Percentiles rank a stretch among this genome's conserved stretches.
phyloP scores from a whole-genome alignment of 2,888 invertebrate species.

The Amphipyra berbera region DNA sequence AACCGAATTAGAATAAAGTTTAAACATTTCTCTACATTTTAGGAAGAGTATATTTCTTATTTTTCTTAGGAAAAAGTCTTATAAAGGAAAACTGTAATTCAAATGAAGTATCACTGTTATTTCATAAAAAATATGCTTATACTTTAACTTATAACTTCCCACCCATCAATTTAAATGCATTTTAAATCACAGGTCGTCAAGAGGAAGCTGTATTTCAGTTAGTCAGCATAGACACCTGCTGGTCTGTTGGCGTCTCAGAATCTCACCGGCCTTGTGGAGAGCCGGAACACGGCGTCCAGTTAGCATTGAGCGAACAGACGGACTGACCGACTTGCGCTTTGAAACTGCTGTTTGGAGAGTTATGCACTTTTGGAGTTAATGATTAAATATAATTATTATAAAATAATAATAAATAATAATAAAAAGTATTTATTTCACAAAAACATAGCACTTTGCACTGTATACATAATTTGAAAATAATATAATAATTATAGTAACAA shows the following conservation, averaged over 20 bases:
- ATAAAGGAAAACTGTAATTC: no score
- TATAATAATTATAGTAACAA: background rate
- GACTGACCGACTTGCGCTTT: slow-evolving; percentile 16
- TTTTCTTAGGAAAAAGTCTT: no score
- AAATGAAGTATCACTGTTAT: no score
- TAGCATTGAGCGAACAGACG: slow-evolving; percentile 57
- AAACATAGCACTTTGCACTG: no score
- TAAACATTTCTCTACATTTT: no score
- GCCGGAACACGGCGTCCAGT: slow-evolving; percentile 59
- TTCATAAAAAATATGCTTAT: no score
- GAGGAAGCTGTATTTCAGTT: slow-evolving; percentile 29
- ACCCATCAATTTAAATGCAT: background rate
- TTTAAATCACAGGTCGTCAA: slow-evolving; percentile 32
- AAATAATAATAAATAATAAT: no score
- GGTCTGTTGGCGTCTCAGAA: slow-evolving; percentile 28
- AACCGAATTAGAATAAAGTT: no score
- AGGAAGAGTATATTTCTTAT: no score
- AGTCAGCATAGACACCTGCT: slow-evolving; percentile 63
- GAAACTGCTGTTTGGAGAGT: slow-evolving; percentile 2
- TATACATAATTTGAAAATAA: no score
- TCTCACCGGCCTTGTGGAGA: slow-evolving; percentile 53
- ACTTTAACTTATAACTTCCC: background rate
- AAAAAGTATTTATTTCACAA: no score
- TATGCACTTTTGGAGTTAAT: slow-evolving; percentile 15
- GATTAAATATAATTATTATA: background rate